These are phyloP conservation scores for Mercenaria mercenaria DNA, from an alignment of 1,140 invertebrate genomes.

Conservation along the genomic window DNA sequence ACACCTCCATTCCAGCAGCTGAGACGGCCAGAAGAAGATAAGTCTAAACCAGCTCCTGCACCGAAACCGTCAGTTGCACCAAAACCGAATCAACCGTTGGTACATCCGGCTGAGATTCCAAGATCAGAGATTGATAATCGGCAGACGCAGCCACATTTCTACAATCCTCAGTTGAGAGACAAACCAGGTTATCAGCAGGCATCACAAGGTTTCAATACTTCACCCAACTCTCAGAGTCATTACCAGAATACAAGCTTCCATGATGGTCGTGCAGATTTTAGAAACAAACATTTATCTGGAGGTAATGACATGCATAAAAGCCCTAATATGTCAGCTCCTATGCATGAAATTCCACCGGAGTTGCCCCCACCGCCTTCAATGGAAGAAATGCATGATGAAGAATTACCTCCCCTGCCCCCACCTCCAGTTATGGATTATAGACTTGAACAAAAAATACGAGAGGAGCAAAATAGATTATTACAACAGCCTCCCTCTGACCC, in stretches of 20 bases:
- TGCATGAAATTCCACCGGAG: constrained; percentile 76
- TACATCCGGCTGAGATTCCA: constrained; percentile 78
- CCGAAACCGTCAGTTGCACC: constrained; percentile 78
- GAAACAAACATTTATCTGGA: constrained; percentile 36
- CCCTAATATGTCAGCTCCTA: constrained; percentile 74
- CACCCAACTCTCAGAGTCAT: constrained; percentile 39
- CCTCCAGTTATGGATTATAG: constrained; percentile 76
- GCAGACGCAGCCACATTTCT: constrained; percentile 80
- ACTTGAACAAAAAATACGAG: constrained; percentile 74
- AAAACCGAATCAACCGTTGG: constrained; percentile 74
- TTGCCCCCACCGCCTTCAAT: constrained; percentile 78
- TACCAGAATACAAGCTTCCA: constrained; percentile 61
- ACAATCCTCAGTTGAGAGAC: constrained; percentile 68
- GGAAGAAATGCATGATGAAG: constrained; percentile 77
- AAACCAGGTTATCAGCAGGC: constrained; percentile 26
- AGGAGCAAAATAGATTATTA: constrained; percentile 75
- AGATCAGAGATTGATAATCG: constrained; percentile 77
- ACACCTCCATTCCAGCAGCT: constrained; percentile 80
- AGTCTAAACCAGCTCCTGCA: constrained; percentile 66
- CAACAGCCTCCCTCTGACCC: constrained; percentile 63
- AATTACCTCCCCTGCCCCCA: constrained; percentile 80
- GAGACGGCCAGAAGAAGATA: constrained; percentile 68
- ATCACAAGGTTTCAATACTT: constrained; percentile 49
- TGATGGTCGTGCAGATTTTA: constrained; percentile 48
- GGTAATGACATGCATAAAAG: constrained; percentile 52